These are phyloP conservation scores for Dasysyrphus albostriatus DNA, from an alignment of 2,888 invertebrate species.

Conservation along the genomic window DNA sequence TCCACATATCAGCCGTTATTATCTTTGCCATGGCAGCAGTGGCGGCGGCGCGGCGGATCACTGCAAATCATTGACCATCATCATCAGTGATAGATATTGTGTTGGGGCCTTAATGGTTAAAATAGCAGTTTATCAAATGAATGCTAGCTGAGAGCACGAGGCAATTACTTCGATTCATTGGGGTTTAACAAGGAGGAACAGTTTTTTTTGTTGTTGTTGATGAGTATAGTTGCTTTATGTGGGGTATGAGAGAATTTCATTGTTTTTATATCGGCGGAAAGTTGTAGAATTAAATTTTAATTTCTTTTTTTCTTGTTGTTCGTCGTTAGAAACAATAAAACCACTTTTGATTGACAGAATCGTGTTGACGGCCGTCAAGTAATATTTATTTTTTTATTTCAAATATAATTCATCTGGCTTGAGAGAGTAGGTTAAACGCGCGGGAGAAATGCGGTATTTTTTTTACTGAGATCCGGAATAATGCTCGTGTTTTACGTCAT, in stretches of 20 bases:
- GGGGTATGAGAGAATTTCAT: constrained; percentile 40
- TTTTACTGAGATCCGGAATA: constrained; percentile 59
- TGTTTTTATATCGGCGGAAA: constrained; percentile 21
- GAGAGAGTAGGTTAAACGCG: constrained; percentile 20
- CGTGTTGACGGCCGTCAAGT: constrained; percentile 60
- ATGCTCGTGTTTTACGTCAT: constrained; percentile 66
- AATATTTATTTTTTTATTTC: constrained; percentile 12
- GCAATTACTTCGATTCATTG: constrained; percentile 53
- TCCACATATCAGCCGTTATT: constrained; percentile 34
- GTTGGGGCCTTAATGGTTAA: constrained; percentile 34
- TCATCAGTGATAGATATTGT: constrained; percentile 41
- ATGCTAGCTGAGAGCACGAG: constrained; percentile 27
- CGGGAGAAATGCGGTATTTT: constrained; percentile 23
- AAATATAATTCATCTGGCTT: not conserved
- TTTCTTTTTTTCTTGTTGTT: not conserved
- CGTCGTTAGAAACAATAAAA: constrained; percentile 16
- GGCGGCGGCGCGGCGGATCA: constrained; percentile 1
- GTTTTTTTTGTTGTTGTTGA: not conserved
- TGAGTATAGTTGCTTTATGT: constrained; percentile 11
- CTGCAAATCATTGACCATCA: constrained; percentile 60
- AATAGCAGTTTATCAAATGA: constrained; percentile 52
- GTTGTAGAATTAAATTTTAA: not conserved
- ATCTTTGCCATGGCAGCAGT: not conserved
- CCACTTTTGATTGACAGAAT: constrained; percentile 63
- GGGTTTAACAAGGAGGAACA: constrained; percentile 55